These are phyloP conservation scores for Urocitellus parryii DNA, from an alignment of 2,113 vertebrate species.

Conservation along the genomic window DNA sequence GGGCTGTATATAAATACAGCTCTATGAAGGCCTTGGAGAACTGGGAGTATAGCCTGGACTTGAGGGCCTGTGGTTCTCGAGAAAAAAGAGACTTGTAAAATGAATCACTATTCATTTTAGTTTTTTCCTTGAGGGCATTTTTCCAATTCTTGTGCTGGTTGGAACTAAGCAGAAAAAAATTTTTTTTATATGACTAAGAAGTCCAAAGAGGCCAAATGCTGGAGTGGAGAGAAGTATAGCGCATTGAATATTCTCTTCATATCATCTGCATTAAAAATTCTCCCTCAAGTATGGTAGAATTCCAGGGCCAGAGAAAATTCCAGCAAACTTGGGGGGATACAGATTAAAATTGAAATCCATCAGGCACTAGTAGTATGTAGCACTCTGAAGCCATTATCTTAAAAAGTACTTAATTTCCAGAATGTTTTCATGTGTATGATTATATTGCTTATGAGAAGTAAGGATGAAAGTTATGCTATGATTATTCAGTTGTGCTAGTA, in stretches of 20 bases:
- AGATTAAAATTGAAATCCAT: neutral
- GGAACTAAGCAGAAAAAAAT: slow-evolving; percentile 5
- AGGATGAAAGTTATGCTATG: neutral
- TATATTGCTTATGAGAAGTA: slow-evolving; percentile 43
- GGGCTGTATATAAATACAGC: neutral
- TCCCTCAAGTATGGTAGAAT: neutral
- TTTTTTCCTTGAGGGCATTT: slow-evolving; percentile 20
- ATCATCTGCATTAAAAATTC: neutral
- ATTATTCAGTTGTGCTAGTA: neutral
- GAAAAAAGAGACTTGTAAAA: neutral
- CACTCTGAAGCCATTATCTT: neutral
- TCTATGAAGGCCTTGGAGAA: neutral
- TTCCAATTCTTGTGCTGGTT: neutral
- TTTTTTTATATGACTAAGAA: neutral
- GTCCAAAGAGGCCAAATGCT: neutral
- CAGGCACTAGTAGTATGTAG: neutral
- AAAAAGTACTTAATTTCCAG: neutral
- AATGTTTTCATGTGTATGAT: neutral
- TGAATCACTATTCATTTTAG: neutral
- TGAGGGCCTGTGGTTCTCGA: neutral
- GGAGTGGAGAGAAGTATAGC: neutral
- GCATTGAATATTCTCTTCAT: neutral
- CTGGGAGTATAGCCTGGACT: neutral
- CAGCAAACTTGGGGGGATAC: neutral
- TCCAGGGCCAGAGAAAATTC: neutral